Conservation (phyloP, 2,113 vertebrate species). For the Choloepus hoffmanni region DNA sequence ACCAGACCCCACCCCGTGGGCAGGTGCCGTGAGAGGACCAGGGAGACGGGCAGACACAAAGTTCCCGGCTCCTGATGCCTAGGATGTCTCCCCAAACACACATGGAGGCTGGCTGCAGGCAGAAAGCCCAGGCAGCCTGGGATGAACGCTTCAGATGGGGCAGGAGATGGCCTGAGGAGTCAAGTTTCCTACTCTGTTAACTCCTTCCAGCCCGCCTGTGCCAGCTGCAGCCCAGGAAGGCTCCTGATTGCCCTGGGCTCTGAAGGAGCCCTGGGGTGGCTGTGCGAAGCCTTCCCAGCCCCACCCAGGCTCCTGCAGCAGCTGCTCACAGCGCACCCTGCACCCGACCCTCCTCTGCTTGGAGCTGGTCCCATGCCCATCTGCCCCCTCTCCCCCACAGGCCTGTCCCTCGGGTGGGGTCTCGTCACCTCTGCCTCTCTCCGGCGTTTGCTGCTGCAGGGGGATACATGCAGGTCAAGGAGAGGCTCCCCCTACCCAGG, state of each 20-base stretch:
- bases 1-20: not conserved
- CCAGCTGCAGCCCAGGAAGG: not conserved
- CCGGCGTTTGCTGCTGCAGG: not conserved
- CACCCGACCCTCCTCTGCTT: too few species aligned
- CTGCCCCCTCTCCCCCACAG: not conserved
- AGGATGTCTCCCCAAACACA: not conserved
- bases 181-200: not conserved
- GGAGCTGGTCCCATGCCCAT: too few species aligned
- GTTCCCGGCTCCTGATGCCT: not conserved
- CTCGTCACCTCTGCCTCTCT: not conserved
- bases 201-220: not conserved
- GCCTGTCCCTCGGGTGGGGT: not conserved
- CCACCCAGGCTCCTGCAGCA: not conserved
- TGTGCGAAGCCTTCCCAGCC: not conserved
- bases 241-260: not conserved
- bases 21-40: not conserved
- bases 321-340: not conserved
- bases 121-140: too few species aligned
- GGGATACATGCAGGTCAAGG: too few species aligned
- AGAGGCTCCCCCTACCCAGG: too few species aligned
- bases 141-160: not conserved
- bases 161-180: too few species aligned
- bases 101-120: too few species aligned
- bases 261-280: not conserved
- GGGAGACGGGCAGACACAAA: not conserved